Conservation (phyloP, 2,113 vertebrate genomes). For the Dipodomys stephensi region DNA sequence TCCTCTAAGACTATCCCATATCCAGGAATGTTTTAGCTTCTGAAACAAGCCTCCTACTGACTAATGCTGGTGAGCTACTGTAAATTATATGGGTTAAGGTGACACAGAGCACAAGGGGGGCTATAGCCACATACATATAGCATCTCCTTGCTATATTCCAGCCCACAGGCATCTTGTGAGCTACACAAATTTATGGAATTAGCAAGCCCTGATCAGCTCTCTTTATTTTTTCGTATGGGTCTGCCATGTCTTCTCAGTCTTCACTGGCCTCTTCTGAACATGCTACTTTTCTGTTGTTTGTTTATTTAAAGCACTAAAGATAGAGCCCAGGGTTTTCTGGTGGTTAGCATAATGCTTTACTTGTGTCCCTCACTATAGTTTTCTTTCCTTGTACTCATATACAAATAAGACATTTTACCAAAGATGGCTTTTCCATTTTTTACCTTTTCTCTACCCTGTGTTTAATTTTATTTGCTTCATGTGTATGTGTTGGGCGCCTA, state of each 20-base stretch:
- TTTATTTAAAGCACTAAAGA: not conserved
- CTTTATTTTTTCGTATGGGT: not conserved
- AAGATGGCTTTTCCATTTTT: too few species aligned
- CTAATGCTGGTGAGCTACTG: not conserved
- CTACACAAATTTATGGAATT: fast-evolving
- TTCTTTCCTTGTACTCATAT: not conserved
- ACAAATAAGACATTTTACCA: not conserved
- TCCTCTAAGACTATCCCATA: not conserved
- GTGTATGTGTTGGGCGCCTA: not conserved
- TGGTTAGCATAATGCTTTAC: too few species aligned
- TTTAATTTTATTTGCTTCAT: not conserved
- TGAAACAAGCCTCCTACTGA: not conserved
- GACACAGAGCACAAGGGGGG: not conserved
- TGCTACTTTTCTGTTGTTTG: not conserved
- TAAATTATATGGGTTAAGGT: not conserved
- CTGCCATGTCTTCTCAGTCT: too few species aligned
- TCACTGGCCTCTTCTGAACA: not conserved
- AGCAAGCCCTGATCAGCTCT: not conserved
- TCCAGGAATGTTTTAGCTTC: not conserved
- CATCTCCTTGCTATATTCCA: not conserved
- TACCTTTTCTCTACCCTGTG: not conserved
- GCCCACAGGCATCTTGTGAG: not conserved
- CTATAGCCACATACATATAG: not conserved
- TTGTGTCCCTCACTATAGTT: not conserved
- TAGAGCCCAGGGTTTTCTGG: too few species aligned